Evolutionary conservation across 2,113 vertebrate species (phyloP).

Genomic region (Misgurnus mizolepis): DNA sequence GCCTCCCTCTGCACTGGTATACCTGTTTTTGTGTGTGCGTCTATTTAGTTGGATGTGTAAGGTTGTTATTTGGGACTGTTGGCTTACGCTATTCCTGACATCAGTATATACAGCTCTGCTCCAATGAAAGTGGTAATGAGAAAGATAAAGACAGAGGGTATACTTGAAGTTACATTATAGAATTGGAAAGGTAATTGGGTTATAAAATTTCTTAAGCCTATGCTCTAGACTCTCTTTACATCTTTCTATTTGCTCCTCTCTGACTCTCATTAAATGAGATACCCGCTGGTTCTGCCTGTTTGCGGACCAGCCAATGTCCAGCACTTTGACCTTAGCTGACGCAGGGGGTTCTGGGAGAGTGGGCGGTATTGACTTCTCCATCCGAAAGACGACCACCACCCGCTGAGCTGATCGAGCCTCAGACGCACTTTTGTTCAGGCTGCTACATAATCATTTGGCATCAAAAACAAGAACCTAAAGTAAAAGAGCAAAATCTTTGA

Average conservation of each 20-base stretch:
- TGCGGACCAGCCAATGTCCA: slow-evolving; percentile 46
- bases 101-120: not conserved
- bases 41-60: not conserved
- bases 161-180: slow-evolving; percentile 23
- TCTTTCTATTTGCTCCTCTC: slow-evolving; percentile 48
- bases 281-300: slow-evolving; percentile 64
- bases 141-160: not conserved
- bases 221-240: slow-evolving; percentile 38
- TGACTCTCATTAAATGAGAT: slow-evolving; percentile 70
- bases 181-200: slow-evolving; percentile 31
- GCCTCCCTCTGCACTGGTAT: slow-evolving; percentile 11
- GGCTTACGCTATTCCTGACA: not conserved
- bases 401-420: slow-evolving; percentile 33
- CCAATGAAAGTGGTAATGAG: slow-evolving; percentile 14
- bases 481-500: slow-evolving; percentile 9
- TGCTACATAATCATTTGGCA: slow-evolving; percentile 22
- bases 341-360: slow-evolving; percentile 71
- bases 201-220: slow-evolving; percentile 28
- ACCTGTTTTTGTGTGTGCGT: slow-evolving; percentile 19
- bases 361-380: slow-evolving; percentile 44
- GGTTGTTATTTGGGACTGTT: slow-evolving; percentile 5
- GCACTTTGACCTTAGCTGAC: slow-evolving; percentile 63
- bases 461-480: not conserved
- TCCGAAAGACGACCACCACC: slow-evolving; percentile 25
- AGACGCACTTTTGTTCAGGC: slow-evolving; percentile 21